A percentile compares a stretch with the other conserved stretches of the same genome.
phyloP scores from a whole-genome alignment of 2,888 invertebrate species.

The Chymomyza fuscimana region DNA sequence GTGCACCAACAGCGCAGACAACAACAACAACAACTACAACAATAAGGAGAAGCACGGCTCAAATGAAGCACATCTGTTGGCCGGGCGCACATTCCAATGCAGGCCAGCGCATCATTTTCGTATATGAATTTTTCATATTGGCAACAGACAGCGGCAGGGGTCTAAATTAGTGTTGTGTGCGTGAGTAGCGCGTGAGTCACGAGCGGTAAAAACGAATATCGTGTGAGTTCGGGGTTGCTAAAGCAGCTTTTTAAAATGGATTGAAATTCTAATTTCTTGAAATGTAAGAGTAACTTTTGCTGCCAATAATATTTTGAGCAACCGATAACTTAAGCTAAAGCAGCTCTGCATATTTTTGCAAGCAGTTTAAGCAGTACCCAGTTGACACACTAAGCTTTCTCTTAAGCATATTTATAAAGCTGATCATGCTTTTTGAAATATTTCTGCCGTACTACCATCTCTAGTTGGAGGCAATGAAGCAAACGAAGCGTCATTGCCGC shows the following conservation, averaged over 20 bases:
- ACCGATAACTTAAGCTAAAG: too few species aligned
- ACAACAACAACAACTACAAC: background rate
- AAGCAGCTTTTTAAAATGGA: too few species aligned
- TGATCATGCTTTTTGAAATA: too few species aligned
- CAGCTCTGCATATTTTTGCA: too few species aligned
- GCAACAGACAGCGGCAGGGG: background rate
- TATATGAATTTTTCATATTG: slow-evolving; percentile 6
- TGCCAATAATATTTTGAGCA: too few species aligned
- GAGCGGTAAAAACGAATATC: too few species aligned
- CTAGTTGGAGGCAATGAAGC: background rate
- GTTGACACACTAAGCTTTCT: too few species aligned
- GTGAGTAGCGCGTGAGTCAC: background rate
- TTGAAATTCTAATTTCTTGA: too few species aligned
- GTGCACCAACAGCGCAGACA: background rate
- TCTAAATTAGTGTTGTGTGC: background rate
- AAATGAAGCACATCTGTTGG: slow-evolving; percentile 4
- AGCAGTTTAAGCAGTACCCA: too few species aligned
- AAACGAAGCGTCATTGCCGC: background rate
- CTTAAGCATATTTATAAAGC: too few species aligned
- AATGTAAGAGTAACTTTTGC: too few species aligned
- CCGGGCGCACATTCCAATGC: background rate
- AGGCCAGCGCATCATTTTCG: background rate
- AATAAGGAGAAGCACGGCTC: background rate
- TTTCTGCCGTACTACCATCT: background rate
- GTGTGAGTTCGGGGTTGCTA: too few species aligned